Evolutionary conservation across 2,888 invertebrate species (phyloP).

Genomic region (Muscina levida): DNA sequence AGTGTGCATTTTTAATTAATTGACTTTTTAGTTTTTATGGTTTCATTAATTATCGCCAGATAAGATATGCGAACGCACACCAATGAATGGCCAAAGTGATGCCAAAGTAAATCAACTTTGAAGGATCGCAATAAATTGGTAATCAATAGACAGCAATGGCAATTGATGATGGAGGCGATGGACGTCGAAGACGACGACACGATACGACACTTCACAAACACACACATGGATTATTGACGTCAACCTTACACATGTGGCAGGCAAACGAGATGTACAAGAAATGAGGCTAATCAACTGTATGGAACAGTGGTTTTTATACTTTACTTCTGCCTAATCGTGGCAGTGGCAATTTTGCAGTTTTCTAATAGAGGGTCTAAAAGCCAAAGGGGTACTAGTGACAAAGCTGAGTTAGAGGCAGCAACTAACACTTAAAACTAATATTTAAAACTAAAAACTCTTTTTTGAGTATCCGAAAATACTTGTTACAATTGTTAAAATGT

Average conservation of each 20-base stretch:
- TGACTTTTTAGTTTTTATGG: conserved; percentile 77
- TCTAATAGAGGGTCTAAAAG: too few relatives aligned
- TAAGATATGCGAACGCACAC: conserved; percentile 56
- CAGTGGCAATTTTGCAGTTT: too few relatives aligned
- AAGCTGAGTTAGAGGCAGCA: too few relatives aligned
- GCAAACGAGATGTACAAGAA: background rate
- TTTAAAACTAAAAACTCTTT: too few relatives aligned
- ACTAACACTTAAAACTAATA: too few relatives aligned
- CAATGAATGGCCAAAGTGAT: conserved; percentile 39
- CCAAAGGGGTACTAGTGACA: too few relatives aligned
- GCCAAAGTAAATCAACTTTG: conserved; percentile 57
- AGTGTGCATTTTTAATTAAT: conserved; percentile 78
- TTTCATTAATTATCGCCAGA: conserved; percentile 75
- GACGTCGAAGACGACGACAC: conserved; percentile 16
- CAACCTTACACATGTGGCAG: conserved; percentile 47
- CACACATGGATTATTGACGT: conserved; percentile 51
- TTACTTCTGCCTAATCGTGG: too few relatives aligned
- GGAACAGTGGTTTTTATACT: conserved; percentile 23
- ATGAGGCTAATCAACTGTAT: conserved; percentile 8
- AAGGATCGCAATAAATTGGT: conserved; percentile 65
- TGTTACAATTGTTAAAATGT: too few relatives aligned
- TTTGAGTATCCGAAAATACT: too few relatives aligned
- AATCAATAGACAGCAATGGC: conserved; percentile 39
- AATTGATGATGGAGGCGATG: conserved; percentile 12
- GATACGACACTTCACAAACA: background rate